These are phyloP conservation scores for Prolemur simus DNA, from an alignment of 2,113 vertebrate genomes.

Conservation along the genomic window DNA sequence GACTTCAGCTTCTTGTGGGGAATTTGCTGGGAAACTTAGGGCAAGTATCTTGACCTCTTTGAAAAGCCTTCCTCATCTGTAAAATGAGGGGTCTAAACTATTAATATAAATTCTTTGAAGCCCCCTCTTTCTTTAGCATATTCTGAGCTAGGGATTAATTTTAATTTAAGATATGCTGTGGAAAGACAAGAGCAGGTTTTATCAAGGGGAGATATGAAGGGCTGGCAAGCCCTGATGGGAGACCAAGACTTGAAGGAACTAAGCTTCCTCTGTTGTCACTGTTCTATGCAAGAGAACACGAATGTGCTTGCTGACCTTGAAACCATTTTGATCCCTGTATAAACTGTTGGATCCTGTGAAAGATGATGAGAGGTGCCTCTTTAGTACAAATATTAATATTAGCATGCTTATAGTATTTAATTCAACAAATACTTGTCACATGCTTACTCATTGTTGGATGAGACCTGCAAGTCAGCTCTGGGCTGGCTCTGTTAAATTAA, in stretches of 20 bases:
- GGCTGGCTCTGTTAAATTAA: not conserved
- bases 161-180: not conserved
- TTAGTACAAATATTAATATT: not conserved
- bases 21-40: not conserved
- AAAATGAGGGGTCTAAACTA: not conserved
- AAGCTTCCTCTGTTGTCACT: not conserved
- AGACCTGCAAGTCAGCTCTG: not conserved
- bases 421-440: not conserved
- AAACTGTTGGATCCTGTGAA: not conserved
- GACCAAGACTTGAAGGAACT: not conserved
- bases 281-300: not conserved
- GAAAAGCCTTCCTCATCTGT: not conserved
- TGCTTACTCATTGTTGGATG: not conserved
- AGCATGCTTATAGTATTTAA: not conserved
- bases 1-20: not conserved
- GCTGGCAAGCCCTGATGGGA: not conserved
- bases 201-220: not conserved
- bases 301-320: not conserved
- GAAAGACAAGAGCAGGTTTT: not conserved
- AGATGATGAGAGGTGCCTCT: not conserved
- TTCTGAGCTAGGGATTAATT: not conserved
- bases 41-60: not conserved
- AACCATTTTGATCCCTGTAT: not conserved
- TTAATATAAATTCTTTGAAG: not conserved
- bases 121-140: not conserved